Evolutionary conservation across 2,113 vertebrate genomes (phyloP).

Genomic region (Lichenostomus cassidix): DNA sequence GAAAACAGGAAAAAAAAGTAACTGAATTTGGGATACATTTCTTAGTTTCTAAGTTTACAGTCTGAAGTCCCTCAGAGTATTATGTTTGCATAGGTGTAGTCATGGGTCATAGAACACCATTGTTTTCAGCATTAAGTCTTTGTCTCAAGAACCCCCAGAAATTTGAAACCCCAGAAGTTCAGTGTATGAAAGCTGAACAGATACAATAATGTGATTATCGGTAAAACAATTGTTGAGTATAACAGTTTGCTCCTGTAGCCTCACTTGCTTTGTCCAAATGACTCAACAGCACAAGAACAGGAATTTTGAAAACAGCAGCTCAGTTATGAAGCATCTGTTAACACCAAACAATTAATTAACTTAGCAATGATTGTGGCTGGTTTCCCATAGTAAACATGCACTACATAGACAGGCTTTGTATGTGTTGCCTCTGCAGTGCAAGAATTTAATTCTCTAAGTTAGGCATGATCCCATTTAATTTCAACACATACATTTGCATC

Average conservation of each 20-base stretch:
- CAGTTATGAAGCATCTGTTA: neutral
- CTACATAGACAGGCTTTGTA: neutral
- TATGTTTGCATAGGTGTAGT: neutral
- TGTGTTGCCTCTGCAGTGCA: neutral
- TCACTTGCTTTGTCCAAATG: neutral
- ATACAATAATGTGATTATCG: neutral
- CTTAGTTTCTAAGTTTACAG: neutral
- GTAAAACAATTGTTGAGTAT: neutral
- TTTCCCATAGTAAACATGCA: neutral
- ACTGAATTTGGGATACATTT: neutral
- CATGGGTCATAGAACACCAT: neutral
- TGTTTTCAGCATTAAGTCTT: neutral
- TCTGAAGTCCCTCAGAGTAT: neutral
- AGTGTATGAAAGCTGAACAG: neutral
- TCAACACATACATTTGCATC: neutral
- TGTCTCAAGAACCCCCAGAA: neutral
- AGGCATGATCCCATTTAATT: neutral
- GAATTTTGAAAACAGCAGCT: neutral
- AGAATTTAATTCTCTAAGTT: neutral
- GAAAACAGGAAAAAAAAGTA: neutral
- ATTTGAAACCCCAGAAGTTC: neutral
- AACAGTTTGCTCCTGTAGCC: neutral
- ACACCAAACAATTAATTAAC: conserved; percentile 13
- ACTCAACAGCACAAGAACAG: neutral
- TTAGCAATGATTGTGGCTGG: neutral